phyloP scores from a whole-genome alignment of 2,797 vertebrate species.

The Pantherophis alleghaniensis region DNA sequence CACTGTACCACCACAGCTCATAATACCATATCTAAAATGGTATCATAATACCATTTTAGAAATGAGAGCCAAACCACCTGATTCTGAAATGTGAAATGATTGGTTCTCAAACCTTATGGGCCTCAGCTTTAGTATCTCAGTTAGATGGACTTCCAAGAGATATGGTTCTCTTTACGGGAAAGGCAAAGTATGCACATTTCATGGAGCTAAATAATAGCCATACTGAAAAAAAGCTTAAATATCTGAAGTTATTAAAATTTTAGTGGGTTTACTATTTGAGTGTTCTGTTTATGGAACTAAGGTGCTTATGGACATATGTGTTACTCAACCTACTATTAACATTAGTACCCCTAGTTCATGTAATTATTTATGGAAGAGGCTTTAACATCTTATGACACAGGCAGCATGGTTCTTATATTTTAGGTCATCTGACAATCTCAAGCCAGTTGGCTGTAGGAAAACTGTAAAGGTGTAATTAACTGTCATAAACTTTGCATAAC shows the following conservation, averaged over 20 bases:
- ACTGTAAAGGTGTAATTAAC: not conserved
- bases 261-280: not conserved
- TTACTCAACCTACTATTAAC: not conserved
- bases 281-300: not conserved
- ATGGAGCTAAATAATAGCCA: not conserved
- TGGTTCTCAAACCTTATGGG: not conserved
- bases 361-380: not conserved
- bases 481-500: slow-evolving; percentile 18
- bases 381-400: not conserved
- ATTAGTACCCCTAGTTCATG: not conserved
- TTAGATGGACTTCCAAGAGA: not conserved
- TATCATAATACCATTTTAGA: not conserved
- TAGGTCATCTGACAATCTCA: not conserved
- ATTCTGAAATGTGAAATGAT: not conserved
- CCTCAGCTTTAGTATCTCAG: not conserved
- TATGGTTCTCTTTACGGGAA: not conserved
- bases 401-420: not conserved
- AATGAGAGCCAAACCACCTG: not conserved
- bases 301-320: not conserved
- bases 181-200: not conserved
- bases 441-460: slow-evolving; percentile 14
- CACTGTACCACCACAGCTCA: no score
- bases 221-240: not conserved
- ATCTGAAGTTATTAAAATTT: not conserved
- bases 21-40: no score